Evolutionary conservation across 2,888 invertebrate species (phyloP), one percentile per base, ranked within the genome.

Genomic region (Dimorphilus gyrociliatus): DNA sequence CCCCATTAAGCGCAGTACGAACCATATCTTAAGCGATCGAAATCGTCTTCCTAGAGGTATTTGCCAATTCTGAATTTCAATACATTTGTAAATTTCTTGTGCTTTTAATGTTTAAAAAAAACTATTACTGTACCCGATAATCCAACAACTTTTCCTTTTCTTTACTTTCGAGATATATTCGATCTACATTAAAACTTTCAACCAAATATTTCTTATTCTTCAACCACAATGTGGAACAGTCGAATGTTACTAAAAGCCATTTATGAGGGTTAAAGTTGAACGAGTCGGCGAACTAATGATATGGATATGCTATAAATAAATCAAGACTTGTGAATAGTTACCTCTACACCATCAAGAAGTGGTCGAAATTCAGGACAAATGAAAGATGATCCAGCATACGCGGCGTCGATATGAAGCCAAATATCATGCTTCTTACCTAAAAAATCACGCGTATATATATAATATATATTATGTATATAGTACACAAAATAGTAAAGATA

Each of bases 401-500:
- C 97, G 0, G 94, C 90, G 52, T 99, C 97, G n/a, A 88, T 77
- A 51, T 99, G 97, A 27, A 97, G 69, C 92, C 94, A 99, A 7
- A 92, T 65, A 3, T 76, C 73, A 53, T 84, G 79, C 32, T 73
- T 70, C 34, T 72, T 68, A 51, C 84, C 44, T 46, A 25, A 27
- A 30, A 41, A 14, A 16, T 6, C n/a, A 6, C 14, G n/a, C n/a
- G n/a, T n/a, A n/a, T n/a, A n/a, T n/a, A n/a, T n/a, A n/a, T n/a
- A n/a, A n/a, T n/a, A n/a, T n/a, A n/a, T n/a, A n/a, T n/a, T n/a
- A n/a, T n/a, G n/a, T n/a, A n/a, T n/a, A n/a, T n/a, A n/a, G n/a
- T n/a, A n/a, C n/a, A n/a, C n/a, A n/a, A n/a, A n/a, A n/a, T n/a
- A n/a, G n/a, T 21, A 10, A 8, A 21, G 12, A 15, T 21, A 44